Evolutionary conservation across 1,140 invertebrate genomes (phyloP).

Genomic region (Anthonomus grandis): DNA sequence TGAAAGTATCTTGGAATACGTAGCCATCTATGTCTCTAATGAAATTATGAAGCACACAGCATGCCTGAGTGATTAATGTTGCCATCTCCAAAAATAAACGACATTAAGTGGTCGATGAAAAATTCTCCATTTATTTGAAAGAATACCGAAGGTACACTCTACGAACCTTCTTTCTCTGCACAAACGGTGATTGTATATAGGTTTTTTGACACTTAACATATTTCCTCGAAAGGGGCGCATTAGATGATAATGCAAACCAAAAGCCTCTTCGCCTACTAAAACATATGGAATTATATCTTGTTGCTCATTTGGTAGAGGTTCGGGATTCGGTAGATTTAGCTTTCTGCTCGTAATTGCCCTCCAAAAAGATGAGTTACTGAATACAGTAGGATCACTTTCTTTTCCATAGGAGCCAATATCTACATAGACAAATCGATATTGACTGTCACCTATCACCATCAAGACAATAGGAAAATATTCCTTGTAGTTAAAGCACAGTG

Average conservation of each 20-base stretch:
- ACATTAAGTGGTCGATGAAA: background rate
- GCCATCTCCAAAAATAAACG: background rate
- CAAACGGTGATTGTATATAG: background rate
- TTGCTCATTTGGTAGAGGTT: background rate
- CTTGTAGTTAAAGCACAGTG: conserved; percentile 52
- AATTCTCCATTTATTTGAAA: no score
- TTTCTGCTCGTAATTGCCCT: background rate
- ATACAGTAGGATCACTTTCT: background rate
- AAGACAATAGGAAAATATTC: background rate
- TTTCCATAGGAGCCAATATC: background rate
- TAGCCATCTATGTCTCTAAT: background rate
- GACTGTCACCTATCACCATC: background rate
- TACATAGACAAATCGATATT: background rate
- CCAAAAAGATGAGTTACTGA: background rate
- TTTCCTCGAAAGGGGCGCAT: background rate
- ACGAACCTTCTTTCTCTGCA: no score
- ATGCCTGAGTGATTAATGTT: background rate
- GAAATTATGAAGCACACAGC: no score
- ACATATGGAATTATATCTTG: background rate
- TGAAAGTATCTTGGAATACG: background rate
- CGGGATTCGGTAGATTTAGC: background rate
- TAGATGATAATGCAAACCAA: background rate
- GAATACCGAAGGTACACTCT: no score
- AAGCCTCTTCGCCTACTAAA: conserved; percentile 29
- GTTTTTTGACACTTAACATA: background rate